These are phyloP conservation scores for Spinus olivaceus DNA, from an alignment of 2,797 vertebrate genomes.

Conservation along the genomic window DNA sequence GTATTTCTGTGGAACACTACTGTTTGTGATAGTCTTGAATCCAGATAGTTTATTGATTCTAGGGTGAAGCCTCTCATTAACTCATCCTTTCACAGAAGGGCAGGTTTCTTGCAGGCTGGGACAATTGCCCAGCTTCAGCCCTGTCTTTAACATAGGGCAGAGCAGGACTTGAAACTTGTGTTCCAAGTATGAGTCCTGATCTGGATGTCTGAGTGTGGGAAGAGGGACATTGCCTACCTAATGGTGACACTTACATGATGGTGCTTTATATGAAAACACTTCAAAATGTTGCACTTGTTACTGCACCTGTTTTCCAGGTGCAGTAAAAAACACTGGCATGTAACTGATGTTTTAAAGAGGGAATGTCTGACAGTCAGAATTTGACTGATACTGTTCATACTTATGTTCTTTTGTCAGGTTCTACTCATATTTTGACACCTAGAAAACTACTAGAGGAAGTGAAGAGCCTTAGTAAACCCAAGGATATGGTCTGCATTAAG, in stretches of 20 bases:
- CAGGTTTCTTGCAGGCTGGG: neutral
- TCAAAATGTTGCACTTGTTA: neutral
- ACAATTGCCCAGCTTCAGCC: neutral
- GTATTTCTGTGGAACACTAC: neutral
- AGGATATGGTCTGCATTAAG: conserved; percentile 81
- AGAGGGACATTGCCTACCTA: neutral
- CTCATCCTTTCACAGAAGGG: neutral
- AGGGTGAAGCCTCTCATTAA: neutral
- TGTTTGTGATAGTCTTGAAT: neutral
- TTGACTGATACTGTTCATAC: neutral
- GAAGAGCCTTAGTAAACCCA: conserved; percentile 86
- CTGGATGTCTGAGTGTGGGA: neutral
- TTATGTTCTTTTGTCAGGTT: conserved; percentile 78
- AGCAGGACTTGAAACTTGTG: neutral
- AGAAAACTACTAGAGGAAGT: conserved; percentile 88
- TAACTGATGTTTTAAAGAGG: neutral
- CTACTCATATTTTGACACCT: conserved; percentile 92
- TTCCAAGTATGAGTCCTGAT: neutral
- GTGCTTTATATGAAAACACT: neutral
- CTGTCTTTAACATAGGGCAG: neutral
- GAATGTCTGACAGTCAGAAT: neutral
- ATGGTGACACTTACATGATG: neutral
- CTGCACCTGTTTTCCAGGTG: neutral
- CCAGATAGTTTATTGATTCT: neutral
- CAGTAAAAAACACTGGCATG: neutral